Base-by-base conservation (phyloP, 2,888 invertebrate species). In the Pachymerium ferrugineum region DNA sequence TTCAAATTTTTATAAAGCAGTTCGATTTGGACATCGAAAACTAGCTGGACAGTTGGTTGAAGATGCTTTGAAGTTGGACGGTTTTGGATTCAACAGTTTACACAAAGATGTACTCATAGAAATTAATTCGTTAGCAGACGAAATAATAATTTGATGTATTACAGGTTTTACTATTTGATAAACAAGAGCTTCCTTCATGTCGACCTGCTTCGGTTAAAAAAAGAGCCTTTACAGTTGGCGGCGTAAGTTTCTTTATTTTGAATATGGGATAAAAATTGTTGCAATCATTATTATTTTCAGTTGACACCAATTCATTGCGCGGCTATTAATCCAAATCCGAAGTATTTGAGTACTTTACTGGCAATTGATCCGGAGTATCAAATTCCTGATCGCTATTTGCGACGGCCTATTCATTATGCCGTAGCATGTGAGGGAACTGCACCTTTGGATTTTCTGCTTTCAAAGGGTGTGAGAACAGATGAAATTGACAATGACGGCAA, bases 291-390 rank as follows among this genome's bases (percentile, higher is more conserved):
- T 35, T 22, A 25, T n/a, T 33, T 76, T 29, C 76, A 84, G 81
- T 81, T 86, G 33, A 85, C 85, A 0, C 86, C 86, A 1, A 76
- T 86, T 1, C 86, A 86, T 78, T 85, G 85, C 78, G 85, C 86
- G 14, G 84, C 84, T 29, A 84, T 86, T 76, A 86, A 86, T 78
- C 85, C 85, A 3, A 84, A 85, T 77, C 79, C 82, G 1, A 81
- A 82, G 67, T 83, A 84, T 77, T 77, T 85, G 70, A 79, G 80
- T 1, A 79, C 82, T 2, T 79, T 86, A 73, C 76, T 85, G 33
- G 77, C 79, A 1, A 79, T 83, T 25, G 81, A 83, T 74, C 84
- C 85, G 0, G 84, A 85, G 73, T 81, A 82, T 75, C 82, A 83
- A 77, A 77, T 85, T 31, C 79, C 81, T 5, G 86, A 86, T 79